Conservation (phyloP, 2,797 vertebrate species). For the Tarsius wallacei region DNA sequence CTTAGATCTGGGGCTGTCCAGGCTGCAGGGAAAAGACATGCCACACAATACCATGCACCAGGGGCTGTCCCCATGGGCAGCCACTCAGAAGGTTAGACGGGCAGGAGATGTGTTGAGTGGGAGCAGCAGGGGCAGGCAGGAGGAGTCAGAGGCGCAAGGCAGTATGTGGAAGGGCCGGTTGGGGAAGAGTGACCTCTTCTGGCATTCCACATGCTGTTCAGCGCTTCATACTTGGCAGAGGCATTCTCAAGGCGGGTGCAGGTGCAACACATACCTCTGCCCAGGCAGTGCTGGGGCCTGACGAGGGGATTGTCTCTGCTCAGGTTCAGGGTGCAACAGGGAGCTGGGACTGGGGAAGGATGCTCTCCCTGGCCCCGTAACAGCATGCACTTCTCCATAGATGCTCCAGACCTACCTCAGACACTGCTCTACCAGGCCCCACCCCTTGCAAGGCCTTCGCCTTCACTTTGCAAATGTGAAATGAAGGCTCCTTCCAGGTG, state of each 20-base stretch:
- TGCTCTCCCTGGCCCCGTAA: constrained; percentile 72
- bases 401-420: constrained; percentile 85
- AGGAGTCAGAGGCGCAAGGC: background rate
- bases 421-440: constrained; percentile 75
- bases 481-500: background rate
- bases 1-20: constrained; percentile 95
- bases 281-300: rapidly evolving
- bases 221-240: constrained; percentile 84
- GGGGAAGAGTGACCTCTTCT: background rate
- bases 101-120: background rate
- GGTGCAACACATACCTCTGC: constrained; percentile 80
- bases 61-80: constrained; percentile 47
- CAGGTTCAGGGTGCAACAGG: background rate
- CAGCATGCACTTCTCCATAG: constrained; percentile 81
- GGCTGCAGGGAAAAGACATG: constrained; percentile 95
- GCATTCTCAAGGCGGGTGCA: constrained; percentile 72
- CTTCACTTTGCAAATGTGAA: background rate
- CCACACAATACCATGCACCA: constrained; percentile 92
- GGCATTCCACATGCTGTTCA: constrained; percentile 79
- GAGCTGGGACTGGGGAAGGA: background rate
- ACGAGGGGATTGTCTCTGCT: background rate
- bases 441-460: constrained; percentile 37
- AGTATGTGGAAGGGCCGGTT: background rate
- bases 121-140: background rate
- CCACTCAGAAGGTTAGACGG: background rate